Conservation (phyloP, 37 sponge, comb jelly and placozoan genomes). For the Bolinopsis microptera region DNA sequence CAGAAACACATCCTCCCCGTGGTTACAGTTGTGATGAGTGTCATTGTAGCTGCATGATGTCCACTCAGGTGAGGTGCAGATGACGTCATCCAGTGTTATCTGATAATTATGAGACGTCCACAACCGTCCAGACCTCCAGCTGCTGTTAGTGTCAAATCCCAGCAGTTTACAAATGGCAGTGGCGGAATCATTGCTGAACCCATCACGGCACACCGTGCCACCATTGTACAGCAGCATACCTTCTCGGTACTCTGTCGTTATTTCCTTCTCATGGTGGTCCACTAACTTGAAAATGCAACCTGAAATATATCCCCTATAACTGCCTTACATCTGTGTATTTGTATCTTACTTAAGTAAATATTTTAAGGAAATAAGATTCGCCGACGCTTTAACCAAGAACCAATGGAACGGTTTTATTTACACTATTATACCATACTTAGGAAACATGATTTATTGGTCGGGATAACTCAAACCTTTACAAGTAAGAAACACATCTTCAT, state of each 20-base stretch:
- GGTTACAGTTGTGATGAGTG: neutral
- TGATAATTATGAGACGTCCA: neutral
- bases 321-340: too few species aligned
- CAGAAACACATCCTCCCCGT: neutral
- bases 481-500: too few species aligned
- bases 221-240: neutral
- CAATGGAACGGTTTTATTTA: too few species aligned
- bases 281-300: neutral
- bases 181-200: neutral
- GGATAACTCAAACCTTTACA: too few species aligned
- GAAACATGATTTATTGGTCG: too few species aligned
- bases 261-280: neutral
- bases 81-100: neutral
- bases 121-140: neutral
- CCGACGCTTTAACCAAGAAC: too few species aligned
- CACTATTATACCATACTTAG: too few species aligned
- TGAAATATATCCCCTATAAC: too few species aligned
- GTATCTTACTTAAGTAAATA: too few species aligned
- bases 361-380: too few species aligned
- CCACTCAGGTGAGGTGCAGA: neutral
- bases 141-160: neutral
- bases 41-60: neutral
- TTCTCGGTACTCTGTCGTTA: neutral
- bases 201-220: neutral
- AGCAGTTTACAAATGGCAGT: neutral